Base-by-base conservation (phyloP, 2,888 invertebrate species). In the Mesorhabditis belari region DNA sequence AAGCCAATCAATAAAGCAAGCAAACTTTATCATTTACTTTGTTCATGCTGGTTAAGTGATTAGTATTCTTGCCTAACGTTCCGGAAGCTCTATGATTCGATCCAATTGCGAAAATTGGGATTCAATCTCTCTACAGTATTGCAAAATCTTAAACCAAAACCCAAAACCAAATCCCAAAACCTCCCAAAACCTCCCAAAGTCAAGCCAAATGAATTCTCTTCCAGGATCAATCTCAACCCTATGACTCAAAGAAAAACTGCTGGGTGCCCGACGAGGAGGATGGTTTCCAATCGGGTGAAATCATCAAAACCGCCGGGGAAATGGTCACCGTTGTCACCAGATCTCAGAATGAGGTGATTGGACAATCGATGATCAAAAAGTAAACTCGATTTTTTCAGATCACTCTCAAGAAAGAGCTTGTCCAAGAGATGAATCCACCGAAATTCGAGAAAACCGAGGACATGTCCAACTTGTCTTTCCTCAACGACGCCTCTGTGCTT, bases 401-500 rank as follows among this genome's bases (percentile, higher is more conserved):
- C 54, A 87, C 87, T 79, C 85, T 89, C 84, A 91, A 90, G 87
- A 91, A 91, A 87, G 92, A 92, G 75, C 86, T 87, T 81, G 89
- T 94, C 82, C 88, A 87, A 84, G 94, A 95, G 87, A 93, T 94
- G 85, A 95, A 95, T 86, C 94, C 94, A 82, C 94, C 94, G 83
- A 95, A 95, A 87, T 95, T 91, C 87, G 94, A 94, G 87, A 94
- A 94, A 88, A 87, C 88, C 86, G 77, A 78, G 65, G 77, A 78
- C 74, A 79, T 79, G 77, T 80, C 79, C 68, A 92, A 92, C 86
- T 89, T 94, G 89, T 93, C 94, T 85, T 94, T 93, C 87, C 89
- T 94, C 86, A 95, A 95, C 87, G 94, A 94, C 86, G 94, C 94
- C 86, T 92, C 92, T 83, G 94, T 94, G 84, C 89, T 95, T 85